These are phyloP conservation scores for Dasypogon diadema DNA, from an alignment of 2,888 invertebrate species.

Conservation along the genomic window DNA sequence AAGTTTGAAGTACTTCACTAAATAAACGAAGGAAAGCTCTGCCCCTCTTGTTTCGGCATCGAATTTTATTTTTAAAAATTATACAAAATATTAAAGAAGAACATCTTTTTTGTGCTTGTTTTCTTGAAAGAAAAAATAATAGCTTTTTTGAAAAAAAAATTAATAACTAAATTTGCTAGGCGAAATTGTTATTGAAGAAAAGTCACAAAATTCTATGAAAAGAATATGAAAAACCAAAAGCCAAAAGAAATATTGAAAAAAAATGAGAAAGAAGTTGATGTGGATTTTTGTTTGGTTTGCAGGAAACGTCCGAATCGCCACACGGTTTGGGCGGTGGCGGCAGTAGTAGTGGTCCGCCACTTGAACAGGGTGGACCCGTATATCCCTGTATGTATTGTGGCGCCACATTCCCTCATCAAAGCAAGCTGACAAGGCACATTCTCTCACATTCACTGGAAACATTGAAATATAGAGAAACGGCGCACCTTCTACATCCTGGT, in stretches of 20 bases:
- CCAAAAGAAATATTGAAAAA: slow-evolving; percentile 60
- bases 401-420: slow-evolving; percentile 88
- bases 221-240: slow-evolving; percentile 57
- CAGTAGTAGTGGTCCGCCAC: slow-evolving; percentile 58
- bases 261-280: slow-evolving; percentile 83
- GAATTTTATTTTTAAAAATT: slow-evolving; percentile 40
- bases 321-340: slow-evolving; percentile 72
- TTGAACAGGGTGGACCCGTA: slow-evolving; percentile 66
- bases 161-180: neutral
- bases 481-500: slow-evolving; percentile 76
- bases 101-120: slow-evolving; percentile 33
- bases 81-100: slow-evolving; percentile 50
- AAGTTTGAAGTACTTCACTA: slow-evolving; percentile 2
- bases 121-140: slow-evolving; percentile 8
- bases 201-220: slow-evolving; percentile 57
- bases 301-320: slow-evolving; percentile 81
- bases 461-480: slow-evolving; percentile 83
- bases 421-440: slow-evolving; percentile 90
- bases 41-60: slow-evolving; percentile 51
- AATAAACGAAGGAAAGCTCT: slow-evolving; percentile 44
- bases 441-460: slow-evolving; percentile 90
- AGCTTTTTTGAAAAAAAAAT: slow-evolving; percentile 11
- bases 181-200: slow-evolving; percentile 20
- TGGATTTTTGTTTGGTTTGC: slow-evolving; percentile 90
- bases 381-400: slow-evolving; percentile 92